Conservation (phyloP, 2,113 vertebrate species). For the Gallinago jamesoni region DNA sequence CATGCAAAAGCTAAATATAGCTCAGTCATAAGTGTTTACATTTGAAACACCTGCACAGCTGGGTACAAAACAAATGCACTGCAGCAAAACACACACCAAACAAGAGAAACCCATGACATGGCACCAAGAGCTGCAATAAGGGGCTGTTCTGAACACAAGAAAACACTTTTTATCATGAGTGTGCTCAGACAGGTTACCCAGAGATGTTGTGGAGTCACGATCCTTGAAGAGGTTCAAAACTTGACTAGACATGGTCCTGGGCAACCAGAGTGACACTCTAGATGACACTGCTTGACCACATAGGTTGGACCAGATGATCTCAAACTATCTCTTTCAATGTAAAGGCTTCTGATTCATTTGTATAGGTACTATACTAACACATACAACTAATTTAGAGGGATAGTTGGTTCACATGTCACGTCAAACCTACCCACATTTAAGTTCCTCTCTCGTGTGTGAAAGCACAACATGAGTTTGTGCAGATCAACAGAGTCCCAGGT, state of each 20-base stretch:
- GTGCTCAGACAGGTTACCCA: background rate
- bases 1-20: conserved; percentile 11
- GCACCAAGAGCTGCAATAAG: background rate
- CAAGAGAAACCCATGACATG: background rate
- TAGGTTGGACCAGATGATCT: background rate
- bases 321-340: background rate
- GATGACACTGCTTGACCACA: background rate
- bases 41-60: conserved; percentile 28
- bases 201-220: background rate
- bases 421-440: background rate
- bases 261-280: background rate
- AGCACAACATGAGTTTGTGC: background rate
- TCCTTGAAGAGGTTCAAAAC: background rate
- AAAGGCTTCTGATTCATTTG: background rate
- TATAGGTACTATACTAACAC: background rate
- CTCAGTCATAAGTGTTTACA: background rate
- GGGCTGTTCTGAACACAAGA: background rate
- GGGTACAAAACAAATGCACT: conserved; percentile 39
- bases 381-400: background rate
- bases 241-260: background rate
- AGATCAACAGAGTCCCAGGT: background rate
- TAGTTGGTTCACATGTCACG: background rate
- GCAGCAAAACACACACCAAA: conserved; percentile 21
- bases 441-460: background rate
- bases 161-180: background rate